Conservation (phyloP, 2,888 invertebrate genomes). For the Chrysolina oricalcia region DNA sequence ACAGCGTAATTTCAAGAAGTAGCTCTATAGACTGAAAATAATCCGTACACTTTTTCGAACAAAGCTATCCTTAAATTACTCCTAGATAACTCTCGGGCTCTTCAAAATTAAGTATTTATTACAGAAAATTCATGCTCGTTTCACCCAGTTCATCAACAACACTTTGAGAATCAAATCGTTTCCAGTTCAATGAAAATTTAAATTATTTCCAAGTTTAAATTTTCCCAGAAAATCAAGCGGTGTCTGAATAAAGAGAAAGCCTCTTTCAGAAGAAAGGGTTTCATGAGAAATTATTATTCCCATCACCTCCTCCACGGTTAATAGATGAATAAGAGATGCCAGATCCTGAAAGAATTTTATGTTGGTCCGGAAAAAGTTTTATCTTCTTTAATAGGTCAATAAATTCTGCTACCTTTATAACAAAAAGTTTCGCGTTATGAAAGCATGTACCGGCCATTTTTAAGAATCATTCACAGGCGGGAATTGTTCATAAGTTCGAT, state of each 20-base stretch:
- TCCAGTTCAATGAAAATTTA: slow-evolving; percentile 5
- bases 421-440: slow-evolving; percentile 36
- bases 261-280: slow-evolving; percentile 20
- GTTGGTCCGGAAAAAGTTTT: slow-evolving; percentile 34
- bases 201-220: slow-evolving; percentile 5
- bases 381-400: slow-evolving; percentile 38
- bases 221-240: neutral
- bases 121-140: neutral
- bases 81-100: too few species aligned
- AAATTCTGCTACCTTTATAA: slow-evolving; percentile 37
- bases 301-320: slow-evolving; percentile 29
- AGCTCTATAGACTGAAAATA: too few species aligned
- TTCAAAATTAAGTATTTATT: neutral
- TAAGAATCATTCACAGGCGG: slow-evolving; percentile 15
- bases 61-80: too few species aligned
- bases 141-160: neutral
- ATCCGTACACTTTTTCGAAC: too few species aligned
- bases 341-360: slow-evolving; percentile 34
- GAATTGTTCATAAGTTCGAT: slow-evolving; percentile 10
- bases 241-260: neutral
- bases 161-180: neutral
- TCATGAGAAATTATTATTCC: slow-evolving; percentile 32
- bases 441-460: slow-evolving; percentile 35
- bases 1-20: too few species aligned
- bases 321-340: slow-evolving; percentile 40